Percentiles rank a stretch among this genome's conserved stretches.
Conservation (phyloP, 2,113 vertebrate genomes). For the Himantopus leucocephalus region DNA sequence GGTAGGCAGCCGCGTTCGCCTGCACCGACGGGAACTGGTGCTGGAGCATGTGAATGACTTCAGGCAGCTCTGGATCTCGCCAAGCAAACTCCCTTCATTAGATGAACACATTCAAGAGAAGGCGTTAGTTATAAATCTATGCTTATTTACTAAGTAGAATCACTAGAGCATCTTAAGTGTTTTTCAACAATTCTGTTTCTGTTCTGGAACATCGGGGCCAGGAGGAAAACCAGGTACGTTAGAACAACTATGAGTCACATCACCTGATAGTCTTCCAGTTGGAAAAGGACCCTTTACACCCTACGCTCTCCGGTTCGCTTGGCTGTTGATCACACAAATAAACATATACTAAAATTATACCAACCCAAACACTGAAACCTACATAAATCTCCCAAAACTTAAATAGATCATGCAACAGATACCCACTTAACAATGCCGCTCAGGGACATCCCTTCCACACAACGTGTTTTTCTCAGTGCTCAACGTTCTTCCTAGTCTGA, state of each 20-base stretch:
- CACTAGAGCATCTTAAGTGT: background rate
- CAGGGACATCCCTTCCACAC: background rate
- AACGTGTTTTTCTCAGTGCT: background rate
- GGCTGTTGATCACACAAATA: background rate
- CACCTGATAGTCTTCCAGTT: background rate
- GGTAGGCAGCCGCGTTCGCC: constrained; percentile 94
- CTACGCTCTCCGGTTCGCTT: background rate
- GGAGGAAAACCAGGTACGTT: background rate
- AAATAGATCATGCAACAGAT: background rate
- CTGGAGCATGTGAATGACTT: constrained; percentile 98
- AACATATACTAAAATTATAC: background rate
- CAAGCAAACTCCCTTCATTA: constrained; percentile 91
- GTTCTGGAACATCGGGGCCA: background rate
- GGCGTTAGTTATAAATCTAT: background rate
- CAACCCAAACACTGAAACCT: background rate
- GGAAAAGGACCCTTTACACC: background rate
- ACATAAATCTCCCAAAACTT: background rate
- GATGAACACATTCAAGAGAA: background rate
- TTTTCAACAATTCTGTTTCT: background rate
- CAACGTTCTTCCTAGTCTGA: background rate
- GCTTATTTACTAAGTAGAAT: fast-evolving
- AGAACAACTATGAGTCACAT: background rate
- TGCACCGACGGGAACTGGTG: constrained; percentile 97
- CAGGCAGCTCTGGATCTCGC: constrained; percentile 92
- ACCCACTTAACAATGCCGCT: background rate